These are phyloP conservation scores for Deroptyus accipitrinus DNA, from an alignment of 2,113 vertebrate species.

Conservation along the genomic window DNA sequence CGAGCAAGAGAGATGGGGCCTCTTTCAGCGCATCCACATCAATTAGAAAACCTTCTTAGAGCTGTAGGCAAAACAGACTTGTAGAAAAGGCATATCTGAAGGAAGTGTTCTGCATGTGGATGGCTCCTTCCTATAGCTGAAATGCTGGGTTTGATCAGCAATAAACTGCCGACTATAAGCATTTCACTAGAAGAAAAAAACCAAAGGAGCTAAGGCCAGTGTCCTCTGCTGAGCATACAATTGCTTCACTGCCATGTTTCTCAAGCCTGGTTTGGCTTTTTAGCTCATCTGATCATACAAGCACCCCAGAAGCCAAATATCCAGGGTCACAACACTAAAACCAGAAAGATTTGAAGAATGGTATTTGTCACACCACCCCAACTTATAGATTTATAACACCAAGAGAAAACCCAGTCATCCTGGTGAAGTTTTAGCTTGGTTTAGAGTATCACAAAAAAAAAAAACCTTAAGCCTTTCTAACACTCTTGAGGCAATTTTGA, in stretches of 20 bases:
- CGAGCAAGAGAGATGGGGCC: background rate
- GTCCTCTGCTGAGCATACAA: background rate
- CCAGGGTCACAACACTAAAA: background rate
- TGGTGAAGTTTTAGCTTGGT: background rate
- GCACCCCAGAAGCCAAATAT: background rate
- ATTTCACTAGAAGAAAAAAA: background rate
- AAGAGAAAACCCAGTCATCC: background rate
- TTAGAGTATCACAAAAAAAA: background rate
- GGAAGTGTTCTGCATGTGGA: background rate
- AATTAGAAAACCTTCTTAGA: background rate
- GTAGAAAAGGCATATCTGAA: background rate
- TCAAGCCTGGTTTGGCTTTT: background rate
- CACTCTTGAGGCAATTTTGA: background rate
- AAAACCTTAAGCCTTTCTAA: background rate
- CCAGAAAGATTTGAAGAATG: background rate
- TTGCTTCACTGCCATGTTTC: fast-evolving
- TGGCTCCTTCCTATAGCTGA: background rate
- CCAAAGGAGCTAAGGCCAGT: background rate
- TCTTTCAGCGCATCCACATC: background rate
- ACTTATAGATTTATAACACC: background rate
- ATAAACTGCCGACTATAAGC: background rate
- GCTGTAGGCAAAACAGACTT: fast-evolving
- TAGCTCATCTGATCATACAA: background rate
- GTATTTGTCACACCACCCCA: background rate
- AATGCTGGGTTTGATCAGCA: background rate